phyloP scores from a whole-genome alignment of 2,797 vertebrate genomes.

The Acomys russatus region DNA sequence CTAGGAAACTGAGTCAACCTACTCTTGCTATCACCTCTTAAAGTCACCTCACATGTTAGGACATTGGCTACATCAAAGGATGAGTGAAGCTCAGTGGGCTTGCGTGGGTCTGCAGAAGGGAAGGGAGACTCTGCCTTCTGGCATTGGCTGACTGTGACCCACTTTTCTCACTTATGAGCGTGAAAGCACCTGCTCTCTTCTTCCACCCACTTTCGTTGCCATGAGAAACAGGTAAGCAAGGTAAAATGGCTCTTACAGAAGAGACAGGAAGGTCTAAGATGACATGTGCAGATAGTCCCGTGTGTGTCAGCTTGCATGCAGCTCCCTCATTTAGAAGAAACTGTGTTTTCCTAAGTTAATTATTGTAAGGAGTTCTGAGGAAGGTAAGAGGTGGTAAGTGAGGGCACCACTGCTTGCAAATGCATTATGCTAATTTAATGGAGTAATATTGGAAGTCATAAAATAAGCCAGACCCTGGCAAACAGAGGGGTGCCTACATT shows the following conservation, averaged over 20 bases:
- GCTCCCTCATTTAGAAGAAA: neutral
- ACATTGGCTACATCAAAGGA: neutral
- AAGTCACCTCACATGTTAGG: neutral
- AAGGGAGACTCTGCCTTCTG: neutral
- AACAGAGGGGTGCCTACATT: neutral
- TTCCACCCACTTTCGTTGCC: neutral
- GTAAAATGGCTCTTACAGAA: neutral
- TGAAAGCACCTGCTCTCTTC: neutral
- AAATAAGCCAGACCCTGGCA: neutral
- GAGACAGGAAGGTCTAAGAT: accelerated
- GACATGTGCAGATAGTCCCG: accelerated
- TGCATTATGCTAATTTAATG: neutral
- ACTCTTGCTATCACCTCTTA: neutral
- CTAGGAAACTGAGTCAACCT: too few relatives aligned
- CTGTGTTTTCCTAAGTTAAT: neutral
- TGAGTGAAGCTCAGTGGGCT: too few relatives aligned
- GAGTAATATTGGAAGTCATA: neutral
- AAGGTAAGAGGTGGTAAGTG: neutral
- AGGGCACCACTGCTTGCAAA: neutral
- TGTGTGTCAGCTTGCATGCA: accelerated
- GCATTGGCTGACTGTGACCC: neutral
- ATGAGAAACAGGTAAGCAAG: neutral
- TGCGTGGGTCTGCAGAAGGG: accelerated
- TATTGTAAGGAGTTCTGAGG: neutral
- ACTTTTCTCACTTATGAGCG: neutral